Conservation (phyloP, 2,797 vertebrate species). For the Acipenser oxyrinchus region DNA sequence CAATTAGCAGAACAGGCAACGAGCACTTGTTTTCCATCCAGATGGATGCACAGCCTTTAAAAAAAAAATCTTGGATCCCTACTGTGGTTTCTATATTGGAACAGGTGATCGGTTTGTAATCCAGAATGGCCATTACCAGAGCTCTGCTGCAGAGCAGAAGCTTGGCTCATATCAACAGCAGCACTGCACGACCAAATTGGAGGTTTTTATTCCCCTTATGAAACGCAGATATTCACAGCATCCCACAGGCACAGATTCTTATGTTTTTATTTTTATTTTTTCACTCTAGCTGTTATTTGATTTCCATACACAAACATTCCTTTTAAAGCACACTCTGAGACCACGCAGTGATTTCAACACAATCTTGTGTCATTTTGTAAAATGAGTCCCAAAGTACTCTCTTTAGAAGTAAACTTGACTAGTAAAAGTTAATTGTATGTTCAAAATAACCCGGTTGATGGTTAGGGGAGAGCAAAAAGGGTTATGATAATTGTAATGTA, state of each 20-base stretch:
- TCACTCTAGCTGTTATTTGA: constrained; percentile 42
- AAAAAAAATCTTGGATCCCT: constrained; percentile 64
- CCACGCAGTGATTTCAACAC: constrained; percentile 37
- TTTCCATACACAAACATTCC: constrained; percentile 35
- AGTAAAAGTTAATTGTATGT: constrained; percentile 58
- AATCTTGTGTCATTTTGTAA: constrained; percentile 32
- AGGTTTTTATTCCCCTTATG: constrained; percentile 56
- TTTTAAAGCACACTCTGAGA: constrained; percentile 19
- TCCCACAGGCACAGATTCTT: constrained; percentile 39
- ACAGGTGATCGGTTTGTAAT: constrained; percentile 78
- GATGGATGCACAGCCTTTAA: constrained; percentile 62
- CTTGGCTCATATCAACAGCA: constrained; percentile 64
- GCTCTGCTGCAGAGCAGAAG: constrained; percentile 70
- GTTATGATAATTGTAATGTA: constrained; percentile 94
- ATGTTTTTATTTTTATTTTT: constrained; percentile 31
- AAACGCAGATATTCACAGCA: constrained; percentile 58
- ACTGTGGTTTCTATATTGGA: constrained; percentile 71
- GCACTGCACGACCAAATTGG: constrained; percentile 66
- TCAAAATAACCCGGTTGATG: constrained; percentile 67
- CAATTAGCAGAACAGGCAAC: constrained; percentile 58
- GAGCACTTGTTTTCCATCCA: constrained; percentile 64
- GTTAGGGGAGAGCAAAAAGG: constrained; percentile 74
- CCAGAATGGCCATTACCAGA: constrained; percentile 79
- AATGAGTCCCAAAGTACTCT: neutral
- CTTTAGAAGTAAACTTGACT: constrained; percentile 6